These are phyloP conservation scores for Dichetophora obliterata DNA, from an alignment of 2,888 invertebrate species.

Conservation along the genomic window DNA sequence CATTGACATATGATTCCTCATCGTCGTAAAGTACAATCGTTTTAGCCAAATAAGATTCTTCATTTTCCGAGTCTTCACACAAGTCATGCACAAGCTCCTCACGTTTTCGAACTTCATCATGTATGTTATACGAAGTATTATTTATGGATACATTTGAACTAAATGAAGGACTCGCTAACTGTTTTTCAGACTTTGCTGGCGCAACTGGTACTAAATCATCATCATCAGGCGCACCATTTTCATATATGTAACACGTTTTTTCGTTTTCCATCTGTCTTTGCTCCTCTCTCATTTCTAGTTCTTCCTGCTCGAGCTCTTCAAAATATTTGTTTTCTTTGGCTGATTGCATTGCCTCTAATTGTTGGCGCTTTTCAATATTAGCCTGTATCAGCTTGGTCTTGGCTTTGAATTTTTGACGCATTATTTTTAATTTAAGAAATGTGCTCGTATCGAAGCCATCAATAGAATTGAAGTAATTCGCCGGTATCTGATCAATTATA, in stretches of 20 bases:
- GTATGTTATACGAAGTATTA: background rate
- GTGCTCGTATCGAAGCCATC: conserved; percentile 74
- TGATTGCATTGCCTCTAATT: conserved; percentile 38
- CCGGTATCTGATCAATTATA: conserved; percentile 77
- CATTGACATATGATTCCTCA: conserved; percentile 43
- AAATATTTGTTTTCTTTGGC: conserved; percentile 42
- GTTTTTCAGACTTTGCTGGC: background rate
- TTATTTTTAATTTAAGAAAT: conserved; percentile 73
- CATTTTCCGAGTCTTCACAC: conserved; percentile 53
- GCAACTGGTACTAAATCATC: conserved; percentile 45
- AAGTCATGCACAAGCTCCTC: conserved; percentile 57
- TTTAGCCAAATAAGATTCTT: conserved; percentile 55
- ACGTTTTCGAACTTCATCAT: conserved; percentile 43
- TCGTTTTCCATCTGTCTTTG: conserved; percentile 36
- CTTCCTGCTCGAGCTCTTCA: conserved; percentile 59
- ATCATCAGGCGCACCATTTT: conserved; percentile 46
- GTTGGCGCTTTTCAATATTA: conserved; percentile 55
- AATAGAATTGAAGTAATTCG: conserved; percentile 74
- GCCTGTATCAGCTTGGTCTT: conserved; percentile 70
- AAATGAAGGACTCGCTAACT: background rate
- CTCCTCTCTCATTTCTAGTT: conserved; percentile 57
- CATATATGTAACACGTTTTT: conserved; percentile 14
- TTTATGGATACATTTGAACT: conserved; percentile 10
- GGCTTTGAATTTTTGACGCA: conserved; percentile 74
- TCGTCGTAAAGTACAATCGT: conserved; percentile 51